Percentiles rank a stretch among this genome's conserved stretches.
Conservation (phyloP, 1,140 invertebrate genomes). For the Drosophila ercepeae region DNA sequence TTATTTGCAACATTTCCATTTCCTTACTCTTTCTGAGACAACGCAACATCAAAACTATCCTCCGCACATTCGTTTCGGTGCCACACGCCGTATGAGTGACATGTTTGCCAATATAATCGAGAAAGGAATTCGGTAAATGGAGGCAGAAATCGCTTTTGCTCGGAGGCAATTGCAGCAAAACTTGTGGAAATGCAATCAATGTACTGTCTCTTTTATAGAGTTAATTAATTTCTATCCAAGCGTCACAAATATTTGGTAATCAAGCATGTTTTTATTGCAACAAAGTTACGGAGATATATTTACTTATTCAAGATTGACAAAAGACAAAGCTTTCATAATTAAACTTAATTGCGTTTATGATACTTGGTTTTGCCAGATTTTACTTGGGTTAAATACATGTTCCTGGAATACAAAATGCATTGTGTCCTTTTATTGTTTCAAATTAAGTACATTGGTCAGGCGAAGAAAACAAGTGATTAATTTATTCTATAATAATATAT, state of each 20-base stretch:
- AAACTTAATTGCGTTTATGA: not conserved
- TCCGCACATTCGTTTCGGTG: not conserved
- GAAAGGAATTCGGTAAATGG: not conserved
- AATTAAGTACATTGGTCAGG: not conserved
- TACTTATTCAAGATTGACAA: not conserved
- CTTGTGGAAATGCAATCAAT: not conserved
- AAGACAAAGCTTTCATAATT: not conserved
- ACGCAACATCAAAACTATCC: not conserved
- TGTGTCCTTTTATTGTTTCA: not conserved
- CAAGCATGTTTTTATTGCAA: no score
- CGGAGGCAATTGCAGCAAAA: not conserved
- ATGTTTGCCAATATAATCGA: not conserved
- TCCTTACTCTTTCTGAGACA: not conserved
- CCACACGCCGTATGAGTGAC: not conserved
- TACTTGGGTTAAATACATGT: no score
- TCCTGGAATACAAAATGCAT: no score
- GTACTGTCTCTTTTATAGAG: not conserved
- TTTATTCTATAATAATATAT: no score
- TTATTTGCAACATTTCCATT: not conserved
- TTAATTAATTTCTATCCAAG: not conserved
- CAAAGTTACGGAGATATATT: not conserved
- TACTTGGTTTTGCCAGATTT: not conserved
- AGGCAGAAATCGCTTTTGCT: not conserved
- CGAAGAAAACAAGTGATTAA: not conserved
- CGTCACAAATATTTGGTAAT: no score